Evolutionary conservation across 2,888 invertebrate species (phyloP).

Genomic region (Stenurella melanura): DNA sequence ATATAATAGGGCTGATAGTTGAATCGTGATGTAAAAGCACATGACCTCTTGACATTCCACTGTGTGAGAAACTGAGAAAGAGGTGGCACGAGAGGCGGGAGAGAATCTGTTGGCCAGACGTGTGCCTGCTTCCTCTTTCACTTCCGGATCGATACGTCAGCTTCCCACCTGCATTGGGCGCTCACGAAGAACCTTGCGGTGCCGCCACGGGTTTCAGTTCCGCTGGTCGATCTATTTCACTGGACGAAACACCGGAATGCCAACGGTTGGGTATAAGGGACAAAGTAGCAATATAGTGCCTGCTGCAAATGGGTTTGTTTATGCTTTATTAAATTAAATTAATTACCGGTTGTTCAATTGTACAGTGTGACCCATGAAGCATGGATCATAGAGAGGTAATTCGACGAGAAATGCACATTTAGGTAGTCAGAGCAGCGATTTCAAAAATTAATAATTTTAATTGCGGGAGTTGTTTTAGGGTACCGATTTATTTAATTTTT

Average conservation of each 20-base stretch:
- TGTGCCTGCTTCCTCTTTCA: slow-evolving; percentile 45
- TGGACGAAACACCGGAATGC: background rate
- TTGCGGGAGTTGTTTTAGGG: no score
- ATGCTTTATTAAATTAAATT: no score
- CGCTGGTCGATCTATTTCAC: slow-evolving; percentile 12
- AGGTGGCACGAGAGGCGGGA: slow-evolving; percentile 37
- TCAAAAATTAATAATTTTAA: no score
- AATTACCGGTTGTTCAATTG: no score
- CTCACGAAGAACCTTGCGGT: slow-evolving; percentile 42
- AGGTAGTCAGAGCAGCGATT: no score
- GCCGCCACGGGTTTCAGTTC: slow-evolving; percentile 21
- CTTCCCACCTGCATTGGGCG: slow-evolving; percentile 45
- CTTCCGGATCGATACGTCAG: slow-evolving; percentile 49
- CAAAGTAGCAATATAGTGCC: background rate
- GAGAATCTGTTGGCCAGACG: slow-evolving; percentile 45
- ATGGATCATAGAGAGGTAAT: no score
- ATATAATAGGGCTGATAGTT: slow-evolving; percentile 31
- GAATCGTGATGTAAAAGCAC: slow-evolving; percentile 34
- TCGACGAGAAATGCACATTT: no score
- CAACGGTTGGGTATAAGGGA: background rate
- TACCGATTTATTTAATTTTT: no score
- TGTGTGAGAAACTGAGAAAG: slow-evolving; percentile 33
- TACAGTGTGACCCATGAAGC: no score
- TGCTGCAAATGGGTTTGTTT: no score
- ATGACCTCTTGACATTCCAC: slow-evolving; percentile 38